A percentile compares a stretch with the other conserved stretches of the same genome.
These are phyloP conservation scores for Frankliniella fusca DNA, from an alignment of 2,888 invertebrate species.

Conservation along the genomic window DNA sequence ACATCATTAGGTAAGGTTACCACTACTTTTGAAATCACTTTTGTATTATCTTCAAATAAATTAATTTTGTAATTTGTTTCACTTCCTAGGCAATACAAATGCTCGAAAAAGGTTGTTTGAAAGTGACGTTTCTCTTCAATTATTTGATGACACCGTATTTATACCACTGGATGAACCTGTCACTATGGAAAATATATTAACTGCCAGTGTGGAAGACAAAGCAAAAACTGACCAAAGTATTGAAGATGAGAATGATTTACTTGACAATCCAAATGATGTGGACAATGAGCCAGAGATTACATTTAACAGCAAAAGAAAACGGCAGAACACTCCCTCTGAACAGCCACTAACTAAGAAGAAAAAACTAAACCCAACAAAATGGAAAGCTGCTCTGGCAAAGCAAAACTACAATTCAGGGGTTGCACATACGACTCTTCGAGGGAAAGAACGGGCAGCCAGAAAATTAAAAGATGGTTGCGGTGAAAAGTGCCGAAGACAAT, in stretches of 20 bases:
- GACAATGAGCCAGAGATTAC: no score
- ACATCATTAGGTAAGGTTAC: no score
- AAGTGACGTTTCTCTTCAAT: neutral
- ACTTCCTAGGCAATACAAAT: no score
- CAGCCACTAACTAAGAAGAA: neutral
- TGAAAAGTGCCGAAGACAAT: neutral
- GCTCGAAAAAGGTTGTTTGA: no score
- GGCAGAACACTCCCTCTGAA: neutral
- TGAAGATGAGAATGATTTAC: neutral
- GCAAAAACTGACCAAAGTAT: neutral
- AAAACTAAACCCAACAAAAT: neutral
- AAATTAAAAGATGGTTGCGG: neutral
- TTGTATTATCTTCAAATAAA: no score
- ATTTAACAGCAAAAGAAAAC: neutral
- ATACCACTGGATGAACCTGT: neutral
- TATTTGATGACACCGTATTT: neutral
- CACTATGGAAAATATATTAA: neutral
- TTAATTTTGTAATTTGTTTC: no score
- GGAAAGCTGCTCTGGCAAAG: neutral
- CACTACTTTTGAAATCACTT: no score
- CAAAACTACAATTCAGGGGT: neutral
- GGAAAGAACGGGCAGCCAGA: neutral
- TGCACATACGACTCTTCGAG: neutral
- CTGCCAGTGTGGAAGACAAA: neutral
- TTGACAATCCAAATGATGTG: neutral